Conservation (phyloP, 2,797 vertebrate genomes). For the Heterohyrax brucei region DNA sequence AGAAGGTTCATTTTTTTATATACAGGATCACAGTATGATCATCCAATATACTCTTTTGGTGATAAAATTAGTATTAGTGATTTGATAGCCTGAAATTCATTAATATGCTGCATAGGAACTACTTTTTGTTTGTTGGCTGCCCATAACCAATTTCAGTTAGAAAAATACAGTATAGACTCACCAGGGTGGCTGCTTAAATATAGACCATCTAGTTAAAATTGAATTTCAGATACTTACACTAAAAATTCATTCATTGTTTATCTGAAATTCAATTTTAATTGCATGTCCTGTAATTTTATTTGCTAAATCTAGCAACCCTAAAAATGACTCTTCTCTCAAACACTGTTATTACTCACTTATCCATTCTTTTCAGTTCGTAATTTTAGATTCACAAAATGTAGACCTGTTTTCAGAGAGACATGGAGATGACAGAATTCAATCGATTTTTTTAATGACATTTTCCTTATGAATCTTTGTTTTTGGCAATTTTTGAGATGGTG, state of each 20-base stretch:
- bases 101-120: neutral
- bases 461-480: neutral
- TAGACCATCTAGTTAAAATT: neutral
- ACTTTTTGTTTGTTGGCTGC: neutral
- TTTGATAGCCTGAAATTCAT: neutral
- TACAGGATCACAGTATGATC: neutral
- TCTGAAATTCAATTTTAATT: neutral
- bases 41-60: neutral
- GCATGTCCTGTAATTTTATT: no score
- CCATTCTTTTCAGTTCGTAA: neutral
- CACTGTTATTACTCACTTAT: neutral
- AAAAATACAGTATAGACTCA: neutral
- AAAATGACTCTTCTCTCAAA: neutral
- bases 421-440: neutral
- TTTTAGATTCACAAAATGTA: neutral
- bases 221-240: conserved; percentile 25
- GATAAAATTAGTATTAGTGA: neutral
- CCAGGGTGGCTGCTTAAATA: neutral
- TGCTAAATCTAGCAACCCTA: neutral
- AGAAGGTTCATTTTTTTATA: neutral
- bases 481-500: neutral
- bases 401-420: conserved; percentile 12
- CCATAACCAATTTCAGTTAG: neutral
- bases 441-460: neutral
- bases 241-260: conserved; percentile 37